These are phyloP conservation scores for Osmerus mordax DNA, from an alignment of 2,113 vertebrate genomes.

Conservation along the genomic window DNA sequence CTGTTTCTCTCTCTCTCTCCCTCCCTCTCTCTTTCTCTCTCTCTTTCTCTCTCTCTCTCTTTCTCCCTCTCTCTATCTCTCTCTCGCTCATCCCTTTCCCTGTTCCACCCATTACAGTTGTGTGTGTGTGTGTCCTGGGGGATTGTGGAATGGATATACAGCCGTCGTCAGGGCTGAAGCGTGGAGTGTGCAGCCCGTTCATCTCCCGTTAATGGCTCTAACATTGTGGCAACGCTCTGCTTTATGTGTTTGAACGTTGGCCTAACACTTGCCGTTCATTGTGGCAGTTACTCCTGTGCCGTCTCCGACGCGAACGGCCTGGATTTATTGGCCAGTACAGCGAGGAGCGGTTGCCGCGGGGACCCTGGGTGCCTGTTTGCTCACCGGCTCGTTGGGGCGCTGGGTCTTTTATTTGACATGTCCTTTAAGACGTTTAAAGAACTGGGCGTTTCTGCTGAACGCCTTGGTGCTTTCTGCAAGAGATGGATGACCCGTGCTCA, in stretches of 20 bases:
- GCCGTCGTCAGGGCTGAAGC: conserved; percentile 25
- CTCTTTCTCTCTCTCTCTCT: background rate
- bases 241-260: conserved; percentile 33
- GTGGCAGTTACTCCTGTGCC: conserved; percentile 33
- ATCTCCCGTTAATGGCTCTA: conserved; percentile 16
- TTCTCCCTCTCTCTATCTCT: background rate
- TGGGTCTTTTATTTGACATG: conserved; percentile 64
- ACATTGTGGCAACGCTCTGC: background rate
- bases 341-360: conserved; percentile 54
- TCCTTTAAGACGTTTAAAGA: conserved; percentile 75
- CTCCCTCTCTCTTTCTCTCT: no score
- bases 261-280: conserved; percentile 22
- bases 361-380: conserved; percentile 48
- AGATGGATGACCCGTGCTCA: conserved; percentile 73
- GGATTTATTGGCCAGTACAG: conserved; percentile 62
- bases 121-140: conserved; percentile 35
- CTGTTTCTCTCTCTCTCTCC: background rate
- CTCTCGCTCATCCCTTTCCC: background rate
- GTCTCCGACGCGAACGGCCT: conserved; percentile 16
- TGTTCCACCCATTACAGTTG: conserved; percentile 18
- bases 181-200: conserved; percentile 27
- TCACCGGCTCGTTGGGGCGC: conserved; percentile 54
- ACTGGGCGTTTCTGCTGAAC: conserved; percentile 72
- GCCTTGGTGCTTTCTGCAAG: conserved; percentile 72
- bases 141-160: conserved; percentile 37